Percentiles rank a stretch among this genome's conserved stretches.
phyloP scores from a whole-genome alignment of 1,140 invertebrate genomes.

The Drepana arcuata region DNA sequence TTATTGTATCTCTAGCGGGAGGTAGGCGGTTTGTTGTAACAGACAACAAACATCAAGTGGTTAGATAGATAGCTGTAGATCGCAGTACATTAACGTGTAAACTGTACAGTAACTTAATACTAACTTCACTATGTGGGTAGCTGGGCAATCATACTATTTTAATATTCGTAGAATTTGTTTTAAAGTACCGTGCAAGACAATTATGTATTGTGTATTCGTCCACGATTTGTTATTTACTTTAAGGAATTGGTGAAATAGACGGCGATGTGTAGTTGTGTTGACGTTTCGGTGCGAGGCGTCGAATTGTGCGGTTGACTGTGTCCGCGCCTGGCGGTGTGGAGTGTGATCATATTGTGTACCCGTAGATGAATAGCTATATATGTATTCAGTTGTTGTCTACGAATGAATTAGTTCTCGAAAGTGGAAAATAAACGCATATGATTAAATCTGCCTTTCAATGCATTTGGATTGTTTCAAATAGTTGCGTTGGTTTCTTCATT shows the following conservation, averaged over 20 bases:
- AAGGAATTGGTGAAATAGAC: slow-evolving; percentile 5
- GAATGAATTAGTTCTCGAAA: slow-evolving; percentile 29
- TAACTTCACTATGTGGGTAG: slow-evolving; percentile 68
- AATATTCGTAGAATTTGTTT: slow-evolving; percentile 52
- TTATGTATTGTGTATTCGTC: slow-evolving; percentile 37
- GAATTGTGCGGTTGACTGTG: slow-evolving; percentile 29
- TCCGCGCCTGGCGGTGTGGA: slow-evolving; percentile 10
- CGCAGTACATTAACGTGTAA: slow-evolving; percentile 45
- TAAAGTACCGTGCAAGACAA: slow-evolving; percentile 36
- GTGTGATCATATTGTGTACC: slow-evolving; percentile 32
- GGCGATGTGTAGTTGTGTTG: neutral
- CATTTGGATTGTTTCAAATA: slow-evolving; percentile 47
- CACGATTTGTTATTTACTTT: slow-evolving; percentile 32
- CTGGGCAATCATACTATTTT: slow-evolving; percentile 67
- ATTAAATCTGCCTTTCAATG: slow-evolving; percentile 63
- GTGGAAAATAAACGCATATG: slow-evolving; percentile 36
- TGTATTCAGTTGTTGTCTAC: slow-evolving; percentile 9
- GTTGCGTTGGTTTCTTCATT: slow-evolving; percentile 20
- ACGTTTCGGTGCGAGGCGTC: neutral
- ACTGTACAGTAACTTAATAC: slow-evolving; percentile 64
- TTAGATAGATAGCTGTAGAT: slow-evolving; percentile 48
- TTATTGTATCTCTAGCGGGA: slow-evolving; percentile 17
- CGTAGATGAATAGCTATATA: slow-evolving; percentile 16
- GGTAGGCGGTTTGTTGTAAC: slow-evolving; percentile 22
- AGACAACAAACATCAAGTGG: slow-evolving; percentile 24